These are phyloP conservation scores for Diplosoma virens DNA, from an alignment of 23 tunicate genomes.

Conservation along the genomic window DNA sequence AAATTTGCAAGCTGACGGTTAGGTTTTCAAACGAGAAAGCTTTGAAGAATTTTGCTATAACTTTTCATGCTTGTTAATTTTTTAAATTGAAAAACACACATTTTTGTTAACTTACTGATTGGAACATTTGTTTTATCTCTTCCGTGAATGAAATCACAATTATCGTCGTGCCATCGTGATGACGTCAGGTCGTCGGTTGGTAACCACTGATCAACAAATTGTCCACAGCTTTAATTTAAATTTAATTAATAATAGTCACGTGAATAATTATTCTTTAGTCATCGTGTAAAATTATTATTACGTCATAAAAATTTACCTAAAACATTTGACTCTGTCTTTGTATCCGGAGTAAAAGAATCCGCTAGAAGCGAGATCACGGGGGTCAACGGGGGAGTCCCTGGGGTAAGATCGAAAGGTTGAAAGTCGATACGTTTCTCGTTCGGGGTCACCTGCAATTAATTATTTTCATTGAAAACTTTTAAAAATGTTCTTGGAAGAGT, in stretches of 20 bases:
- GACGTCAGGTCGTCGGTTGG: conserved; percentile 24
- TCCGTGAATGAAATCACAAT: conserved; percentile 25
- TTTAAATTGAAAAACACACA: too few species aligned
- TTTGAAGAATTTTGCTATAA: too few species aligned
- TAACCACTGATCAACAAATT: conserved; percentile 32
- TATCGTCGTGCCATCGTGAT: conserved; percentile 23
- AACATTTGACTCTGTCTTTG: conserved; percentile 47
- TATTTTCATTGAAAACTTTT: too few species aligned
- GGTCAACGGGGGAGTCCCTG: conserved; percentile 11
- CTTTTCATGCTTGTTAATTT: too few species aligned
- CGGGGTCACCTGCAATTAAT: conserved; percentile 26
- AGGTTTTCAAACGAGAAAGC: too few species aligned
- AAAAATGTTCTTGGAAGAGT: too few species aligned
- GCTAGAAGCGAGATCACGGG: conserved; percentile 17
- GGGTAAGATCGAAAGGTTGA: conserved; percentile 13
- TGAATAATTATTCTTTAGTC: too few species aligned
- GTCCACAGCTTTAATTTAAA: conserved; percentile 55
- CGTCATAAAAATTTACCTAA: too few species aligned
- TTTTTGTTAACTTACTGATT: too few species aligned
- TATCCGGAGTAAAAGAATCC: conserved; percentile 44
- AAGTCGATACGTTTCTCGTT: conserved; percentile 27
- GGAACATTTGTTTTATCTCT: conserved; percentile 19
- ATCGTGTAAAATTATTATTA: too few species aligned
- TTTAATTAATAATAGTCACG: too few species aligned
- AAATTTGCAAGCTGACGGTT: too few species aligned